Evolutionary conservation across 2,797 vertebrate genomes (phyloP).

Genomic region (Falco berigora): DNA sequence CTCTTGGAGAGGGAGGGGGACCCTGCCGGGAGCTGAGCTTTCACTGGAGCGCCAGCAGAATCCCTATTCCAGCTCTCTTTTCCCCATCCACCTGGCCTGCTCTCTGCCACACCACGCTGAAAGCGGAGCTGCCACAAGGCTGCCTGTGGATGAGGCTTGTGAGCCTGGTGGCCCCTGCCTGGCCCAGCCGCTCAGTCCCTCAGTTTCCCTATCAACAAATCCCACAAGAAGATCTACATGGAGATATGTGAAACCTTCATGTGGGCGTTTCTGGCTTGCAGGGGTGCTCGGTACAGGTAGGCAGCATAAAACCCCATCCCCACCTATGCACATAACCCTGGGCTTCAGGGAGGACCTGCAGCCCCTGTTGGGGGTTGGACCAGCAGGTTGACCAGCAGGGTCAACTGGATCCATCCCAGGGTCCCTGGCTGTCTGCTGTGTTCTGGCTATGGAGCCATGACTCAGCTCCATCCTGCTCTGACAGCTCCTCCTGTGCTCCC

Average conservation of each 20-base stretch:
- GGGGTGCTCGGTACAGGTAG: background rate
- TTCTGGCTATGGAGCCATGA: background rate
- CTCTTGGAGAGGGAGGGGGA: background rate
- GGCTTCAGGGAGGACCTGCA: background rate
- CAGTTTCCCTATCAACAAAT: background rate
- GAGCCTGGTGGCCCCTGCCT: background rate
- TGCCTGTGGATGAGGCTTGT: background rate
- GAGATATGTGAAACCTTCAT: background rate
- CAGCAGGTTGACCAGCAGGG: no score
- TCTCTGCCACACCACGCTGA: accelerated
- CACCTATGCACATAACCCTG: background rate
- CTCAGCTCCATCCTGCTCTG: background rate
- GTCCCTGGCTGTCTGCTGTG: background rate
- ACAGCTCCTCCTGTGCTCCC: background rate
- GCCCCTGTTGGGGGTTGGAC: background rate
- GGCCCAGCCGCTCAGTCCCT: background rate
- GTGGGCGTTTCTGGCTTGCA: background rate
- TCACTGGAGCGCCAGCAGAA: background rate
- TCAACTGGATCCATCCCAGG: background rate
- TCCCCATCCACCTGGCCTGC: background rate
- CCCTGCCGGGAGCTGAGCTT: background rate
- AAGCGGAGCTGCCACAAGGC: background rate
- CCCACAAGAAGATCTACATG: background rate
- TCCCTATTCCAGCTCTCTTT: background rate
- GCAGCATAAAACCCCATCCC: background rate